Conservation (phyloP, 2,797 vertebrate species). For the Sebastolobus altivelis region DNA sequence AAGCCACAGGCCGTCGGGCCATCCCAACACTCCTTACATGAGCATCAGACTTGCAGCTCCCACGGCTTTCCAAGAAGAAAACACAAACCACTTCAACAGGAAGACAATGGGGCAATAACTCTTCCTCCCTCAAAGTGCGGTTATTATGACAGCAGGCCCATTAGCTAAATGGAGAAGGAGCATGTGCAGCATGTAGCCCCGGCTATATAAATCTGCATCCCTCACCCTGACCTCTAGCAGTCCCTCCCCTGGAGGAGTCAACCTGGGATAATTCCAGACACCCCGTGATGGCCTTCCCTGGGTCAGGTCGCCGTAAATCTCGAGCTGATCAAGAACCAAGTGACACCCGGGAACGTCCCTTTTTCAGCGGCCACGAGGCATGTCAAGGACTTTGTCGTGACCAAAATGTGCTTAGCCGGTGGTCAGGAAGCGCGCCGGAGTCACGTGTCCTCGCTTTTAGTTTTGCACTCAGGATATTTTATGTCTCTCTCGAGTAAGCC, state of each 20-base stretch:
- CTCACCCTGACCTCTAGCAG: constrained; percentile 71
- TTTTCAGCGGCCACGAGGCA: constrained; percentile 37
- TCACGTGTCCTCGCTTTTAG: constrained; percentile 45
- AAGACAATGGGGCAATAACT: constrained; percentile 71
- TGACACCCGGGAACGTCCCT: constrained; percentile 54
- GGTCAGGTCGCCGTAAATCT: constrained; percentile 80
- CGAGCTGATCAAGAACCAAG: constrained; percentile 62
- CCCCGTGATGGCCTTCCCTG: constrained; percentile 52
- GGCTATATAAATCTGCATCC: constrained; percentile 71
- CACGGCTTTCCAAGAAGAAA: constrained; percentile 52
- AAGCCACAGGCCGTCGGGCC: constrained; percentile 5
- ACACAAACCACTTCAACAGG: constrained; percentile 56
- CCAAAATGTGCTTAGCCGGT: constrained; percentile 59
- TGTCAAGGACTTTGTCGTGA: constrained; percentile 60
- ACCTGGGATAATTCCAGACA: constrained; percentile 67
- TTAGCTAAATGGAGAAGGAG: constrained; percentile 91
- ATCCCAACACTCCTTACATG: constrained; percentile 7
- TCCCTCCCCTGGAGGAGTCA: constrained; percentile 49
- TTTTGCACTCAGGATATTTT: constrained; percentile 55
- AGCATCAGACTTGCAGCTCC: constrained; percentile 34
- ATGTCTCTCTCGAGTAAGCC: constrained; percentile 42
- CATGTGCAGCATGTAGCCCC: constrained; percentile 56
- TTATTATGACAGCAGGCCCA: constrained; percentile 88
- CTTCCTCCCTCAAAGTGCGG: constrained; percentile 78
- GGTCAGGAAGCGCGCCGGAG: constrained; percentile 40